phyloP scores from a whole-genome alignment of 2,888 invertebrate species.

The Venustoraphidia nigricollis region DNA sequence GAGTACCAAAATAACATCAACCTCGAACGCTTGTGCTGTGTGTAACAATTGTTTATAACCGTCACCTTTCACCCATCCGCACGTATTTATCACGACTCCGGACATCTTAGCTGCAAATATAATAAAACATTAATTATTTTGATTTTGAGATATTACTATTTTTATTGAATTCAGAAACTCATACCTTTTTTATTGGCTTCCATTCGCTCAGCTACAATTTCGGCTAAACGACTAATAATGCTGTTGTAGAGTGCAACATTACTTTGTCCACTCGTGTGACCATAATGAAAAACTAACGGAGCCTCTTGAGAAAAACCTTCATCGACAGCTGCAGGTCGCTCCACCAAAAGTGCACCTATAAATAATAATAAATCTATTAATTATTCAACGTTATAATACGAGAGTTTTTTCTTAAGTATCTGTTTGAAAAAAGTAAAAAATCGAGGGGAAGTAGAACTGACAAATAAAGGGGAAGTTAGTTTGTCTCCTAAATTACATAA shows the following conservation, averaged over 20 bases:
- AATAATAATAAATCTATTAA: constrained; percentile 2
- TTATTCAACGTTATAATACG: background rate
- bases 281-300: constrained; percentile 87
- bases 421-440: background rate
- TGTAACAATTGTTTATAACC: constrained; percentile 81
- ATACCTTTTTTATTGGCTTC: constrained; percentile 76
- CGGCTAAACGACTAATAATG: constrained; percentile 69
- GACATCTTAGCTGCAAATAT: constrained; percentile 52
- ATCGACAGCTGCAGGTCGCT: constrained; percentile 84
- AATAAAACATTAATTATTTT: background rate
- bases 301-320: constrained; percentile 92
- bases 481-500: too few relatives aligned
- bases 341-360: constrained; percentile 69
- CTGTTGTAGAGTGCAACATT: constrained; percentile 77
- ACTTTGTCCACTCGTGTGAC: constrained; percentile 58
- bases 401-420: constrained; percentile 1
- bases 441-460: too few relatives aligned
- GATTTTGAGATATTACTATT: background rate
- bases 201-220: constrained; percentile 68
- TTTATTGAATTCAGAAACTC: background rate
- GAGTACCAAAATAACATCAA: constrained; percentile 85
- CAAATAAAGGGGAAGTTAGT: too few relatives aligned
- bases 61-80: constrained; percentile 89
- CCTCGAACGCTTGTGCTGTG: constrained; percentile 87
- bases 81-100: constrained; percentile 92